Base-by-base conservation (phyloP, 1,140 invertebrate genomes). In the Solenopsis fugax region DNA sequence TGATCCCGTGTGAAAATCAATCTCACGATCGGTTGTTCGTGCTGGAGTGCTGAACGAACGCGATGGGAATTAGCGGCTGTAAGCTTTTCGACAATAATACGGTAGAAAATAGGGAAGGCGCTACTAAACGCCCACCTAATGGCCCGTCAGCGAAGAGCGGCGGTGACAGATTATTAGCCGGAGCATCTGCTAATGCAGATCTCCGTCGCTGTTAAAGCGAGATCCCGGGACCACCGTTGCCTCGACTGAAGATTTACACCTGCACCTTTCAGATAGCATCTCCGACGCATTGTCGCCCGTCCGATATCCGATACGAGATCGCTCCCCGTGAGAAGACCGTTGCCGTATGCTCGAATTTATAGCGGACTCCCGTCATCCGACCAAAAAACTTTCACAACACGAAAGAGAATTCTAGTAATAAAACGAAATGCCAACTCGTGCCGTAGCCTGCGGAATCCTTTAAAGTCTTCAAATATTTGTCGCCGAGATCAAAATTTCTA, bases 261-360 rank as follows among this genome's bases (percentile, higher is more conserved):
- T 86, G 54, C 77, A 69, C 60, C 82, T 90, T 88, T 88, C 37
- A 88, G 90, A 90, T 90, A 87, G 24, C 45, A 91, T 91, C 82
- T 85, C 89, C 89, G 89, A 84, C 69, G 67, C 67, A 84, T 71
- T 87, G 88, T 90, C 86, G 85, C 72, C 60, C 48, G 34, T 64
- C 41, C 45, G 72, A 80, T 90, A 87, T 12, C 82, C 85, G 76
- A 88, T 87, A 77, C 34, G 58, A 52, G 45, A 29, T 72, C 87
- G 56, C 80, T 67, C 24, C 21, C 4, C 87, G 34, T 69, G 80
- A n/a, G 58, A 48, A n/a, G 58, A 48, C 60, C 71, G 48, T 45
- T 50, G 54, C 37, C n/a, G 29, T 52, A n/a, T 52, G 77, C 58
- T 60, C 84, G 84, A 81, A 88, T 88, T 88, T 88, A 88, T 86